Percentiles rank a stretch among this genome's conserved stretches.
Evolutionary conservation across 2,113 vertebrate species (phyloP).

Genomic region (Protomyctophum bolini): DNA sequence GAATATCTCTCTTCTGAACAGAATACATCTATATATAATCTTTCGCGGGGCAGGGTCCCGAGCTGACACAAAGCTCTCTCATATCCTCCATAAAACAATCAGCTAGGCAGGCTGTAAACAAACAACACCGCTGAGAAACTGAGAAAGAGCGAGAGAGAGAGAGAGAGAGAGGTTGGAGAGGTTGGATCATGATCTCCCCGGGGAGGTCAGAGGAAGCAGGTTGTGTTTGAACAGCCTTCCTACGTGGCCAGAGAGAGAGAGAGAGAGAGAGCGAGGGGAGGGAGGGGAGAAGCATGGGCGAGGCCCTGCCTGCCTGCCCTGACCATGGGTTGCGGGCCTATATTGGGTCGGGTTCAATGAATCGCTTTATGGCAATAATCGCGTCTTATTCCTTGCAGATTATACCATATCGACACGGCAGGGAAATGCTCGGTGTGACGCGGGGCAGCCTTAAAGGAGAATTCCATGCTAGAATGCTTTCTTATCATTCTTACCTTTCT

Average conservation of each 20-base stretch:
- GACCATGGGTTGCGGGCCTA: no score
- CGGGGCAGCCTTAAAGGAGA: no score
- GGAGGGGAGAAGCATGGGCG: constrained; percentile 13
- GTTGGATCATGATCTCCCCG: constrained; percentile 53
- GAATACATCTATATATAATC: constrained; percentile 59
- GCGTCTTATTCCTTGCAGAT: no score
- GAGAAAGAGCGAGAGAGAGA: constrained; percentile 21
- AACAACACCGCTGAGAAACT: constrained; percentile 24
- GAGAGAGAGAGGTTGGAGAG: constrained; percentile 40
- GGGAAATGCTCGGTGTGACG: no score
- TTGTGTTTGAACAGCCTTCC: constrained; percentile 71
- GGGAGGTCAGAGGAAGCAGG: constrained; percentile 66
- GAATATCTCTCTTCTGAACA: constrained; percentile 44
- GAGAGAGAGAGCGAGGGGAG: constrained; percentile 33
- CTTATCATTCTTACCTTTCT: no score
- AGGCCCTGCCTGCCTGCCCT: background rate
- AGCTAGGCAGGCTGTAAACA: constrained; percentile 62
- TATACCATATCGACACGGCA: no score
- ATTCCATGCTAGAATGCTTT: no score
- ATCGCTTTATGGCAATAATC: no score
- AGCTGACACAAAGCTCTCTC: constrained; percentile 43
- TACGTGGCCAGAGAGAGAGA: constrained; percentile 37
- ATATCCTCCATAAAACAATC: constrained; percentile 69
- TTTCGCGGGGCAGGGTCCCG: background rate
- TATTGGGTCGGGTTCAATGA: no score